These are phyloP conservation scores for Bombus waltoni DNA, from an alignment of 1,140 invertebrate species.

Conservation along the genomic window DNA sequence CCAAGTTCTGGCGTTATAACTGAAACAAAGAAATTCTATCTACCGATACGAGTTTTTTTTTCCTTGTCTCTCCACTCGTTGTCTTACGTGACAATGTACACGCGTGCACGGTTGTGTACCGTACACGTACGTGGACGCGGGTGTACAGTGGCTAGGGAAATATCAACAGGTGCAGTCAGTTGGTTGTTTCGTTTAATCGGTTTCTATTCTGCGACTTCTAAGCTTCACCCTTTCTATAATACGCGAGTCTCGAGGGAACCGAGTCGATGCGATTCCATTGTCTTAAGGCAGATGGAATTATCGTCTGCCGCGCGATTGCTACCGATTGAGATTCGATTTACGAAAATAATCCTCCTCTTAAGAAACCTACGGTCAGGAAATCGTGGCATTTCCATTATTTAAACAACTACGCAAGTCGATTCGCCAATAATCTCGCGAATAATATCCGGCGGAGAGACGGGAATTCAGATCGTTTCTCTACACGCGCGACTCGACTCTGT, in stretches of 20 bases:
- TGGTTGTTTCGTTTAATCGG: conserved; percentile 75
- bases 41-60: too few species aligned
- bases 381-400: too few species aligned
- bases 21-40: too few species aligned
- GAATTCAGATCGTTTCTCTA: too few species aligned
- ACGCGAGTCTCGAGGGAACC: conserved; percentile 50
- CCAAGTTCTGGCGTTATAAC: too few species aligned
- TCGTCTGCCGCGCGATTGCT: neutral
- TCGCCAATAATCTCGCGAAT: too few species aligned
- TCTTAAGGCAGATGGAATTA: conserved; percentile 16
- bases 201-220: conserved; percentile 69
- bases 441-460: too few species aligned
- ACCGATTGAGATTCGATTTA: neutral
- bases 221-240: conserved; percentile 55
- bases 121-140: neutral
- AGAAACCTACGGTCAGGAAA: too few species aligned
- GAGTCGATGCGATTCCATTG: conserved; percentile 21
- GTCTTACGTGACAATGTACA: neutral
- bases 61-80: too few species aligned
- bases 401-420: too few species aligned
- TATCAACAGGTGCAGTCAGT: conserved; percentile 76
- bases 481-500: too few species aligned
- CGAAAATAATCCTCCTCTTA: too few species aligned
- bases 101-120: neutral
- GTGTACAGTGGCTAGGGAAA: conserved; percentile 42